Evolutionary conservation across 2,113 vertebrate species (phyloP), one percentile per base, ranked within the genome.

Genomic region (Lamprotornis superbus): DNA sequence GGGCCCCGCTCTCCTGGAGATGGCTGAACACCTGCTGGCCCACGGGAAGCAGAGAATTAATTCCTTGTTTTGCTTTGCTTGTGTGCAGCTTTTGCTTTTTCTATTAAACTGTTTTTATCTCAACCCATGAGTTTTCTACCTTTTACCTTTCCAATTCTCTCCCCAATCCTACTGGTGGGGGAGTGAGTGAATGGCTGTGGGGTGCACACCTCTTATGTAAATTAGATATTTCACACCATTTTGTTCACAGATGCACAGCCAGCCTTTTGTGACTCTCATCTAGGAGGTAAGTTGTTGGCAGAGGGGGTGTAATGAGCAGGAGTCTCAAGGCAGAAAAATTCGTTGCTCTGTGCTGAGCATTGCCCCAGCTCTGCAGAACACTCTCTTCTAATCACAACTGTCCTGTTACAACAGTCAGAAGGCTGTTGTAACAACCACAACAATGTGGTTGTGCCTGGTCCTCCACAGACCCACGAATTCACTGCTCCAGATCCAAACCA

Each of bases 311-410:
- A 63, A 8, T 64, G 21, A 79, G 30, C 49, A 40, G 28, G n/a
- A 35, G 24, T 56, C 35, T 71, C 24, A 30, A 40, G 49, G 40
- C 12, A 71, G 40, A 56, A 88, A 49, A 64, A 40, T 11, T 8
- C 12, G 13, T 17, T 9, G 4, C n/a, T n/a, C n/a, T n/a, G 12
- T 40, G 40, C 40, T 42, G 40, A 68, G 31, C 0, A 0, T 11
- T 3, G 3, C 27, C 13, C 25, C 17, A 18, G 37, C 11, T 68
- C 27, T 3, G 3, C 22, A 44, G 27, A 21, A 59, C 21, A 22
- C 21, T 31, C 19, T 85, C 44, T 27, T 50, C 25, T 14, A 37
- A 35, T 57, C 31, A 50, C 37, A 44, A 6, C 17, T 50, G 23
- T 50, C 16, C 44, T 50, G 20, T 50, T 7, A 12, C 20, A 50